Base-by-base conservation (phyloP, 2,888 invertebrate species). In the Phyllotreta striolata region DNA sequence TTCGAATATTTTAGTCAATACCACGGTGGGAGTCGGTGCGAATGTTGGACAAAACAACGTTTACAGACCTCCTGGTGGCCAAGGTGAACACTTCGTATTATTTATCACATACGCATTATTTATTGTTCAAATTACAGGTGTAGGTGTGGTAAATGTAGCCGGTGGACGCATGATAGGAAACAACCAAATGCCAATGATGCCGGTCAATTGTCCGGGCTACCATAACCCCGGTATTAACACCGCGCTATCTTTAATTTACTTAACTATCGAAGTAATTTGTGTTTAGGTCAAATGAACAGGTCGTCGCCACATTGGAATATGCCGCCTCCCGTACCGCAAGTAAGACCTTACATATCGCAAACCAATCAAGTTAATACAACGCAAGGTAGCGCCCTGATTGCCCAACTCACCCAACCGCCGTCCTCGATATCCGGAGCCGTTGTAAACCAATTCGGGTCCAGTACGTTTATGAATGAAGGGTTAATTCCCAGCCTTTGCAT, bases 361-460 rank as follows among this genome's bases (percentile, higher is more conserved):
- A 75, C 74, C 5, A 73, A 71, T 46, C 74, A 70, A 54, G 72
- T 66, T 9, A 80, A 77, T 67, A 80, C 81, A 13, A 77, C 80
- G 0, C 83, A 83, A 72, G 82, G 84, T 63, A 86, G 85, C 70
- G 85, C 87, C 2, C 78, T 87, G 1, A 85, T 87, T 64, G 86
- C 86, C 0, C 87, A 87, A 71, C 76, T 87, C 8, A 85, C 85
- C 0, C 85, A 85, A 69, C 87, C 87, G 1, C 85, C 86, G 0
- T 83, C 84, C 6, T 80, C 84, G 0, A 79, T 85, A 68, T 81
- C 83, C 6, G 77, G 78, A 59, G 72, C 78, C 54, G 75, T 73
- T 6, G 84, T 84, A 24, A 82, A 83, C 69, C 83, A 83, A 57
- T 85, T 84, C 70, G 79, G 76, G 58, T 83, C 83, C 74, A 78